phyloP scores from a whole-genome alignment of 1,140 invertebrate species.

The Caerostris darwini region DNA sequence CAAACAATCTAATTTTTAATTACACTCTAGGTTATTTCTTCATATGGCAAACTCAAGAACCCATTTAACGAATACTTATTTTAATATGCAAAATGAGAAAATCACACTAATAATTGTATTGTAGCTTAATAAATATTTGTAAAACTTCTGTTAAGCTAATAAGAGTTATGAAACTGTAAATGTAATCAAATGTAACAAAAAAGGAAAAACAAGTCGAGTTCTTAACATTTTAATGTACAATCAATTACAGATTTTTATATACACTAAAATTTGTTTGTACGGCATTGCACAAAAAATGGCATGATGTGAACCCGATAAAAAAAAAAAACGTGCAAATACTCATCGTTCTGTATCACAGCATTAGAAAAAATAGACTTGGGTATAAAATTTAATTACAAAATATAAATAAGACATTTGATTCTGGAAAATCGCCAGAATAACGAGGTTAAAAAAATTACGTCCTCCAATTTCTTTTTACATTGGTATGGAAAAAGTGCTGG shows the following conservation, averaged over 20 bases:
- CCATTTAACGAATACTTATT: no score
- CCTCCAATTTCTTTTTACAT: not conserved
- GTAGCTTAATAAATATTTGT: no score
- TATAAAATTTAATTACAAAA: constrained; percentile 54
- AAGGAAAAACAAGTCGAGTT: not conserved
- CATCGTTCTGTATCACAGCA: constrained; percentile 48
- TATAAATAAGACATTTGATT: constrained; percentile 42
- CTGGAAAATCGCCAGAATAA: constrained; percentile 55
- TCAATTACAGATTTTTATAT: constrained; percentile 5
- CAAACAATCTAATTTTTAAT: no score
- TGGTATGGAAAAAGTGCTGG: not conserved
- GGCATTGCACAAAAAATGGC: constrained; percentile 55
- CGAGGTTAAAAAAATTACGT: constrained; percentile 41
- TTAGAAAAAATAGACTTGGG: constrained; percentile 58
- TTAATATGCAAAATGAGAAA: no score
- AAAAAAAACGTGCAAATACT: not conserved
- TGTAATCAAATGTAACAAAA: not conserved
- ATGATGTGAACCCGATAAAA: not conserved
- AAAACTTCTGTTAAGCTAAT: no score
- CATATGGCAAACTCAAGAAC: no score
- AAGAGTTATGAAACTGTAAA: not conserved
- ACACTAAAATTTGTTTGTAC: constrained; percentile 63
- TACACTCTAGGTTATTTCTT: no score
- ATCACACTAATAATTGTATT: no score
- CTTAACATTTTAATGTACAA: constrained; percentile 54